Evolutionary conservation across 1,140 invertebrate genomes (phyloP).

Genomic region (Argopecten irradians): DNA sequence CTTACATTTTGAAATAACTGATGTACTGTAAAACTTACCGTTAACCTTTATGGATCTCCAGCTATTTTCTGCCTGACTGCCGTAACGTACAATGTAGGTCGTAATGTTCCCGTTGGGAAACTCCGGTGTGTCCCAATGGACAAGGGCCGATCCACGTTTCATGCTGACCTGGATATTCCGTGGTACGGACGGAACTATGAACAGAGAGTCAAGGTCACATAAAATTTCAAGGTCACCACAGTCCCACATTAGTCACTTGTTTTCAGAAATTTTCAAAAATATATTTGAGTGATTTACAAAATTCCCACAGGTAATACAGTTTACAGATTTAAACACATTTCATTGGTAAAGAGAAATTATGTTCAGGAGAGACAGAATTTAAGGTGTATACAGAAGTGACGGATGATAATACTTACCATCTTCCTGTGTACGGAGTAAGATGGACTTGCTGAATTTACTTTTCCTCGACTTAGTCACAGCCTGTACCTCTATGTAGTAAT

Average conservation of each 20-base stretch:
- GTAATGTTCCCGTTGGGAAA: conserved; percentile 65
- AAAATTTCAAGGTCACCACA: no score
- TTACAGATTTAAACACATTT: no score
- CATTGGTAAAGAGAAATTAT: no score
- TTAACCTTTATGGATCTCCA: conserved; percentile 46
- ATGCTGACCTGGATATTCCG: conserved; percentile 53
- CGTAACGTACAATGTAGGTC: conserved; percentile 64
- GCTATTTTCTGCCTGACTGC: neutral
- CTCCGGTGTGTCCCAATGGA: conserved; percentile 63
- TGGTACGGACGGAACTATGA: conserved; percentile 63
- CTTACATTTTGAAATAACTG: no score
- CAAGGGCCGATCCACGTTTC: conserved; percentile 43
- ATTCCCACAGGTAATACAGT: no score
- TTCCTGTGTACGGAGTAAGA: conserved; percentile 51
- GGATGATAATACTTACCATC: conserved; percentile 53
- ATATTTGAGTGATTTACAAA: no score
- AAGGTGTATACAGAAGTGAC: no score
- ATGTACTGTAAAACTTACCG: conserved; percentile 35
- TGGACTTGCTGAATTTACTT: conserved; percentile 43
- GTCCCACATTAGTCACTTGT: no score
- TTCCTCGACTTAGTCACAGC: conserved; percentile 32
- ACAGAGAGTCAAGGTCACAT: neutral
- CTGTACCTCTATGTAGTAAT: conserved; percentile 55
- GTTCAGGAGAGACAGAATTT: no score
- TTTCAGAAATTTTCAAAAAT: no score